Conservation (phyloP, 2,113 vertebrate species). For the Datnioides undecimradiatus region DNA sequence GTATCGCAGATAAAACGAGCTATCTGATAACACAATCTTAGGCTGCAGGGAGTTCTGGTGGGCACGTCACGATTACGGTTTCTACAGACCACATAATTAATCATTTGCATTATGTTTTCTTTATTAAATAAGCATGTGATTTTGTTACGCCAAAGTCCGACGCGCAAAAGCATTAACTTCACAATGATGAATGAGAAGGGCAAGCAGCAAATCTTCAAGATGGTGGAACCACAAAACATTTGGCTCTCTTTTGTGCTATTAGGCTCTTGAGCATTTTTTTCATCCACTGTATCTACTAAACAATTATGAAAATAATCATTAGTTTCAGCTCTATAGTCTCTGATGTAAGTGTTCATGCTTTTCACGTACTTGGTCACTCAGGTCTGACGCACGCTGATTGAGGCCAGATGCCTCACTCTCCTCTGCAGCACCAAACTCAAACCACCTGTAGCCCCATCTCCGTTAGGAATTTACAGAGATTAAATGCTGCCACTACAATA, state of each 20-base stretch:
- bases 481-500: conserved; percentile 77
- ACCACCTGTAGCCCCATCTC: conserved; percentile 78
- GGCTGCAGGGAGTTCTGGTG: not conserved
- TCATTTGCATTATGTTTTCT: too few species aligned
- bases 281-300: too few species aligned
- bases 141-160: too few species aligned
- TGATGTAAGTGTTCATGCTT: conserved; percentile 7
- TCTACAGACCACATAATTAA: not conserved
- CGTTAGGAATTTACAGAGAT: conserved; percentile 72
- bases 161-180: too few species aligned
- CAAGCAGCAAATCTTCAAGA: too few species aligned
- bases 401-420: conserved; percentile 76
- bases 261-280: too few species aligned
- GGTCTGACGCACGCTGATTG: conserved; percentile 58
- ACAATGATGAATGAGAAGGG: too few species aligned
- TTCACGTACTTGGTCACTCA: conserved; percentile 48
- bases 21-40: not conserved
- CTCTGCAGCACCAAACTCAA: conserved; percentile 75
- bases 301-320: conserved; percentile 1
- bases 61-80: too few species aligned
- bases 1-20: not conserved
- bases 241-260: too few species aligned
- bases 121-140: too few species aligned
- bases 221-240: too few species aligned
- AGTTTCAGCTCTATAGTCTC: not conserved